phyloP scores from a whole-genome alignment of 2,888 invertebrate genomes.

The Macrosoma leucophasiata region DNA sequence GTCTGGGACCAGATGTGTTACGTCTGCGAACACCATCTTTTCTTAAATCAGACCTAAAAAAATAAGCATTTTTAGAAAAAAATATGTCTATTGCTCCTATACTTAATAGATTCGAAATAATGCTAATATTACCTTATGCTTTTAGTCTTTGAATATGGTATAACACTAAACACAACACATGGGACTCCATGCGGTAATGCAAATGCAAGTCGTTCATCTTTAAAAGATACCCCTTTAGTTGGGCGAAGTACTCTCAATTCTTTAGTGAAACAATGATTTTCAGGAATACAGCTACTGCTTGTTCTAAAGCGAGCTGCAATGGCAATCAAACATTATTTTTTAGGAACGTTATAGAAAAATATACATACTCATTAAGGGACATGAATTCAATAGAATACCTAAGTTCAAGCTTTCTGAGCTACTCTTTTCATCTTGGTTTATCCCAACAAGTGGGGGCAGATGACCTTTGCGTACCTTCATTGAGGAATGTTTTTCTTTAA shows the following conservation, averaged over 20 bases:
- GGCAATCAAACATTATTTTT: constrained; percentile 9
- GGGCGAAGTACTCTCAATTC: constrained; percentile 78
- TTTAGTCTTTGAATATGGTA: constrained; percentile 86
- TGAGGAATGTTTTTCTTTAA: constrained; percentile 55
- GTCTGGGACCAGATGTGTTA: constrained; percentile 88
- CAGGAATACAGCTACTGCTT: constrained; percentile 70
- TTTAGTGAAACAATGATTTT: constrained; percentile 70
- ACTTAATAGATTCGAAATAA: neutral
- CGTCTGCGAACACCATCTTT: constrained; percentile 85
- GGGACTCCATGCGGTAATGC: constrained; percentile 86
- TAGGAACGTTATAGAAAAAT: constrained; percentile 6
- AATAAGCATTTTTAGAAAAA: neutral
- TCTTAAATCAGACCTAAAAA: constrained; percentile 74
- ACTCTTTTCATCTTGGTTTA: constrained; percentile 80
- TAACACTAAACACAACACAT: constrained; percentile 89
- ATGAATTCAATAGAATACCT: constrained; percentile 36
- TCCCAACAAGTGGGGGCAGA: constrained; percentile 65
- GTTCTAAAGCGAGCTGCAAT: constrained; percentile 67
- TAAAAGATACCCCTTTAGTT: constrained; percentile 80
- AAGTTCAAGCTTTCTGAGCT: constrained; percentile 88
- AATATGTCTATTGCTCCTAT: neutral
- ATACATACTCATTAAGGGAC: neutral
- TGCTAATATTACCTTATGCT: too few species aligned
- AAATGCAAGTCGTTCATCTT: constrained; percentile 88
- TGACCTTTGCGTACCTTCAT: constrained; percentile 55